Percentiles rank a stretch among this genome's conserved stretches.
These are phyloP conservation scores for Telmatherina bonti DNA, from an alignment of 2,797 vertebrate genomes.

Conservation along the genomic window DNA sequence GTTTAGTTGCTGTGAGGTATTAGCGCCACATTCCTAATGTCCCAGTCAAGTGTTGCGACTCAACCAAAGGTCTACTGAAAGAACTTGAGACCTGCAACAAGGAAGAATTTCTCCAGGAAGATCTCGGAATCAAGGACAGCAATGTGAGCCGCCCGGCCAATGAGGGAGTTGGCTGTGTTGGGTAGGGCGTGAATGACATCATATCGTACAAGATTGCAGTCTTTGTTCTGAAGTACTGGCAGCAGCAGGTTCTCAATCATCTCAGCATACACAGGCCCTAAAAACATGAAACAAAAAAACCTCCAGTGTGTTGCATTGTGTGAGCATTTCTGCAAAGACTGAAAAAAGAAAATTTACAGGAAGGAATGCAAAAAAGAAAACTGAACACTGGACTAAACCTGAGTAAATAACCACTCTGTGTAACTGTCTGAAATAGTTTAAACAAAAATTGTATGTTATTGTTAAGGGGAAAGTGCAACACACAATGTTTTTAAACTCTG, in stretches of 20 bases:
- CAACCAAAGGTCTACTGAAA: slow-evolving; percentile 88
- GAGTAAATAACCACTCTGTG: too few species aligned
- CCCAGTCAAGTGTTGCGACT: slow-evolving; percentile 38
- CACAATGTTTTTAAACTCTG: background rate
- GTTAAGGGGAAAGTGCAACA: background rate
- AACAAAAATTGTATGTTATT: background rate
- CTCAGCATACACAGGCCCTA: slow-evolving; percentile 97
- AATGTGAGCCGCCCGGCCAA: slow-evolving; percentile 97
- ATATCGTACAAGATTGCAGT: slow-evolving; percentile 96
- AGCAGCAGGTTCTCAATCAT: slow-evolving; percentile 98
- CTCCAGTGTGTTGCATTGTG: background rate
- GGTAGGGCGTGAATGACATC: slow-evolving; percentile 98
- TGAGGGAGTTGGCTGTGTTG: slow-evolving; percentile 98
- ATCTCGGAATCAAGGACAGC: slow-evolving; percentile 99
- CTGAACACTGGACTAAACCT: background rate
- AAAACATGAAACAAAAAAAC: slow-evolving; percentile 12
- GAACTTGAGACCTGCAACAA: slow-evolving; percentile 97
- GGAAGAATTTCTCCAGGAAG: slow-evolving; percentile 99
- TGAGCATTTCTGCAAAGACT: background rate
- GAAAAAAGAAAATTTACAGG: background rate
- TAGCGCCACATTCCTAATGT: slow-evolving; percentile 81
- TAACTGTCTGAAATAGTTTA: too few species aligned
- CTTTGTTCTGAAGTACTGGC: slow-evolving; percentile 95
- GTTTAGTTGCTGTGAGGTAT: slow-evolving; percentile 93
- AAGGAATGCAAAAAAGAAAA: background rate